These are phyloP conservation scores for Papilio polytes DNA, from an alignment of 1,140 invertebrate genomes.

Conservation along the genomic window DNA sequence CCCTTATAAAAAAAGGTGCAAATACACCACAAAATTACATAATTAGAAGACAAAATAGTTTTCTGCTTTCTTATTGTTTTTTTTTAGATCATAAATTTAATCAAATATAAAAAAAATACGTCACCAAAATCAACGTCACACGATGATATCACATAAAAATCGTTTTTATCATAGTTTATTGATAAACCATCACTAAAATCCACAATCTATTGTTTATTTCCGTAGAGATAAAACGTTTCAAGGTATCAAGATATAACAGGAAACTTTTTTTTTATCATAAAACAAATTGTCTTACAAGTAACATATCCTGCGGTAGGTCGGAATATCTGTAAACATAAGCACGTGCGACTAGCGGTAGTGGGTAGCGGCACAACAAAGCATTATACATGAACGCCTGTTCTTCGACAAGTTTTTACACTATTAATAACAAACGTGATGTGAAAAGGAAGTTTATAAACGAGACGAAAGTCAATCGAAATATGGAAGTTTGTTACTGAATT, in stretches of 20 bases:
- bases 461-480: background rate
- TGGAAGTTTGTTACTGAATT: background rate
- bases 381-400: slow-evolving; percentile 22
- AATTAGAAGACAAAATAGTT: too few species aligned
- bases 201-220: slow-evolving; percentile 27
- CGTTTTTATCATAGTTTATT: background rate
- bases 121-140: background rate
- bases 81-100: too few species aligned
- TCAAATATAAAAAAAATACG: background rate
- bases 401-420: slow-evolving; percentile 9
- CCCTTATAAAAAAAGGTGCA: too few species aligned
- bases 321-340: slow-evolving; percentile 37
- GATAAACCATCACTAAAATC: background rate
- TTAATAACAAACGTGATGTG: slow-evolving; percentile 9
- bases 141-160: background rate
- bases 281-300: slow-evolving; percentile 33
- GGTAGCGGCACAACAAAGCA: slow-evolving; percentile 25
- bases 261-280: background rate
- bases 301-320: slow-evolving; percentile 37
- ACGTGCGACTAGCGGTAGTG: slow-evolving; percentile 30
- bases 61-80: too few species aligned
- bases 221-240: background rate
- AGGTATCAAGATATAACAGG: background rate
- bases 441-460: background rate
- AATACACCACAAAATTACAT: too few species aligned